Evolutionary conservation across 2,797 vertebrate species (phyloP), one percentile per base, ranked within the genome.

Genomic region (Hyperoplus lanceolatus): DNA sequence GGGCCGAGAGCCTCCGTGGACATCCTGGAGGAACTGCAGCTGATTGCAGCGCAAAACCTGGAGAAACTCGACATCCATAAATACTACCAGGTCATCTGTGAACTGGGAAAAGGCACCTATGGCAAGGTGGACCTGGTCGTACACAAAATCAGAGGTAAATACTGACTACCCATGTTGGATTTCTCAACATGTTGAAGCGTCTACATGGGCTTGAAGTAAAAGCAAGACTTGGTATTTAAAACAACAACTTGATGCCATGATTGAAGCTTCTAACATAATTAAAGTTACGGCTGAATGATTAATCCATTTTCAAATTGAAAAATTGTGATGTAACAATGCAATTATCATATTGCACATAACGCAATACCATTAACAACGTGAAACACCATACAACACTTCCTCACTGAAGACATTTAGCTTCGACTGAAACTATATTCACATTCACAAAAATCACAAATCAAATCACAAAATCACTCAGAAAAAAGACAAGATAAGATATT

Each of bases 71-170:
- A 96, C 81, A 89, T 96, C 80, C 88, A 90, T 59, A 94, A 95
- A 51, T 94, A 96, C 86, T 96, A 96, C 18, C 94, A 96, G 73
- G 93, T 96, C 38, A 91, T 96, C 67, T 84, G 94, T 16, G 95
- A 96, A 77, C 92, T 96, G 84, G 96, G 96, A 6, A 95, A 95
- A 49, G 96, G 96, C 18, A 96, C 96, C 51, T 96, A 96, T 0
- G 96, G 96, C 45, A 95, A 95, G 38, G 96, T 96, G 87, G 95
- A 96, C 85, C 91, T 96, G 80, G 96, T 95, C 41, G 64, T 96
- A 77, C 96, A 96, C 83, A 95, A 94, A 67, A 91, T 92, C 77
- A 88, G 93, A 95, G 96, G 96, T 96, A 67, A 67, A 14, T 14
- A 5, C 29, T 29, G 2, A 29, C 2, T 29, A 29, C 29, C 29